Conservation (phyloP, 2,888 invertebrate species). For the Acanthosepion lycidas region DNA sequence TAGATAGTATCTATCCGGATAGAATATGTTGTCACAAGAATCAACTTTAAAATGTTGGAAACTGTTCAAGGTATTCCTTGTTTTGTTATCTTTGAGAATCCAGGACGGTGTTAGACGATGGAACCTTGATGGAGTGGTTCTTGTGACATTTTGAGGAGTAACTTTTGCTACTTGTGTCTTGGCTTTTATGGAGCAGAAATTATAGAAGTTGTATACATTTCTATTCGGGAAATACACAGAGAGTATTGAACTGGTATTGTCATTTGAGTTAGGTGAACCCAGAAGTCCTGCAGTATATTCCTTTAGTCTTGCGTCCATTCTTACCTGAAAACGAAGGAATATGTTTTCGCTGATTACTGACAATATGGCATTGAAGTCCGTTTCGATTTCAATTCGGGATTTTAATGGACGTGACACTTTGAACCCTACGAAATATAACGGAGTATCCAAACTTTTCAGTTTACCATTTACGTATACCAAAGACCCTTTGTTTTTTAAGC, state of each 20-base stretch:
- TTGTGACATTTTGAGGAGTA: background rate
- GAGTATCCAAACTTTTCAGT: conserved; percentile 53
- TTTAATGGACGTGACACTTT: conserved; percentile 53
- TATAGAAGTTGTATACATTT: background rate
- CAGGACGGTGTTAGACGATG: background rate
- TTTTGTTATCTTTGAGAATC: background rate
- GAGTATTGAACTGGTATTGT: conserved; percentile 49
- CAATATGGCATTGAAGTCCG: conserved; percentile 52
- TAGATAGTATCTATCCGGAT: conserved; percentile 52
- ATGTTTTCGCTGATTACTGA: conserved; percentile 54
- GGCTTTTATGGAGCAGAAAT: background rate
- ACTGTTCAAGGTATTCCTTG: background rate
- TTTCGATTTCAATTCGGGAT: conserved; percentile 53
- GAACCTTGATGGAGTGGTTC: background rate
- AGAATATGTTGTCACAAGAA: conserved; percentile 57
- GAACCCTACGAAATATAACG: conserved; percentile 58
- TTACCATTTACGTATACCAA: conserved; percentile 55
- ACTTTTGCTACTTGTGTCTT: background rate
- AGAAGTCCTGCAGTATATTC: conserved; percentile 56
- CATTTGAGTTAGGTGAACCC: conserved; percentile 54
- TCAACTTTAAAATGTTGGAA: conserved; percentile 49
- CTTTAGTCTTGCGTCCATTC: conserved; percentile 50
- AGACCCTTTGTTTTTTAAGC: conserved; percentile 51
- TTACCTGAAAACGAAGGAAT: conserved; percentile 54
- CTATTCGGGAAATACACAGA: background rate